phyloP scores from a whole-genome alignment of 1,140 invertebrate genomes.

The Apis mellifera region Amel_HAv3.1 CM009933.2:3707501-3708000 shows the following conservation, averaged over 20 bases:
- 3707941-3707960: slow-evolving; percentile 15
- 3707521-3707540: background rate
- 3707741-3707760: too few species aligned
- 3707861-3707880: slow-evolving; percentile 30
- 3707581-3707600: background rate
- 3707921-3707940: slow-evolving; percentile 12
- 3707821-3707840: background rate
- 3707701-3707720: too few species aligned
- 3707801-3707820: too few species aligned
- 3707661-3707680: too few species aligned
- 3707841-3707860: slow-evolving; percentile 11
- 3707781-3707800: too few species aligned
- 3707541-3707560: background rate
- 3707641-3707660: too few species aligned
- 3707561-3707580: background rate
- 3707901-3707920: slow-evolving; percentile 5
- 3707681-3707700: too few species aligned
- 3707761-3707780: too few species aligned
- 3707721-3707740: too few species aligned
- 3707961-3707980: slow-evolving; percentile 3
- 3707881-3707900: background rate
- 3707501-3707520: slow-evolving; percentile 42
- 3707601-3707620: background rate
- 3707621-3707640: too few species aligned
- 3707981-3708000: slow-evolving; percentile 5